Conservation (phyloP, 2,888 invertebrate species). For the Macrophya annulata region DNA sequence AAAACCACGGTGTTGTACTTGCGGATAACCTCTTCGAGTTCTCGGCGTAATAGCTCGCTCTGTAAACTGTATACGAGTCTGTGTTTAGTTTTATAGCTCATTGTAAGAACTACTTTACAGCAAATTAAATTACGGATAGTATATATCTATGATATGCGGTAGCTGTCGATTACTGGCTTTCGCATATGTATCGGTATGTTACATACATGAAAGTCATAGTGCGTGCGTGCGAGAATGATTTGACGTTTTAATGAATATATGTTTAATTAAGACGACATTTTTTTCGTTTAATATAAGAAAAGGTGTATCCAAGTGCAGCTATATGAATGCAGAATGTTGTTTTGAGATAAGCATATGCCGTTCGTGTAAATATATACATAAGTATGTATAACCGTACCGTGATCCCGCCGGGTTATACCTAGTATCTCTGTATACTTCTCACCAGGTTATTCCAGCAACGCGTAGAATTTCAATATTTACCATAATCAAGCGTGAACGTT, state of each 20-base stretch:
- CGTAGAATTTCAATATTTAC: constrained; percentile 55
- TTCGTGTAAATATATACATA: constrained; percentile 49
- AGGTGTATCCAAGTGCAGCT: background rate
- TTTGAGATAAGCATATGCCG: constrained; percentile 46
- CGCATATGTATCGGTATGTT: no score
- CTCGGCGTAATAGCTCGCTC: constrained; percentile 35
- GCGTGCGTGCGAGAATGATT: background rate
- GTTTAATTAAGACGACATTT: constrained; percentile 18
- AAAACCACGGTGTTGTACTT: constrained; percentile 42
- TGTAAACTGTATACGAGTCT: constrained; percentile 32
- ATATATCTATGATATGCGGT: background rate
- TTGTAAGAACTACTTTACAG: constrained; percentile 29
- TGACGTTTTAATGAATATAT: background rate
- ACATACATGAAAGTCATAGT: background rate
- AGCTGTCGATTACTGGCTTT: background rate
- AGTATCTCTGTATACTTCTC: background rate
- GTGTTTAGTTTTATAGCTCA: constrained; percentile 50
- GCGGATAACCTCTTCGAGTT: constrained; percentile 19
- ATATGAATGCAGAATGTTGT: constrained; percentile 13
- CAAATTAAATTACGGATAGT: background rate
- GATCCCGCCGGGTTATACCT: constrained; percentile 40
- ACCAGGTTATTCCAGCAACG: constrained; percentile 45
- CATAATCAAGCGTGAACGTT: constrained; percentile 54
- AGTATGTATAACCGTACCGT: constrained; percentile 53
- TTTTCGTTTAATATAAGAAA: background rate